These are phyloP conservation scores for Sebastes nivosus DNA, from an alignment of 2,797 vertebrate species.

Conservation along the genomic window DNA sequence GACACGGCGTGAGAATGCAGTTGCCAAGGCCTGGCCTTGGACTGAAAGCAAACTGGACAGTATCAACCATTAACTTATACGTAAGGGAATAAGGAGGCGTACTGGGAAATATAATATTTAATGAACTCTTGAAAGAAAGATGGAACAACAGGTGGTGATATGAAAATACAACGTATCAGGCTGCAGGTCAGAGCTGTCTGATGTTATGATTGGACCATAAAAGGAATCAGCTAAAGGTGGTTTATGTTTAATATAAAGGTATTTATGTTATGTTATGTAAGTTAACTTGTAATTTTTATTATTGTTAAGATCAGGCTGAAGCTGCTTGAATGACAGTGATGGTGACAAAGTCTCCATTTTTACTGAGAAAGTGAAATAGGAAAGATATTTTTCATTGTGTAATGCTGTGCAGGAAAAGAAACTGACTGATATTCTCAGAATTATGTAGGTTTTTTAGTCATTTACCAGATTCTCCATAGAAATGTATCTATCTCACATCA, in stretches of 20 bases:
- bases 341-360: not conserved
- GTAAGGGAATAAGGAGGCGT: conserved; percentile 12
- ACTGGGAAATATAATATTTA: conserved; percentile 42
- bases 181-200: not conserved
- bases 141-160: conserved; percentile 55
- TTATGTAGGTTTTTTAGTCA: not conserved
- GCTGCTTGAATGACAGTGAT: not conserved
- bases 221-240: not conserved
- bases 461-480: not conserved
- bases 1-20: conserved; percentile 22
- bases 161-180: conserved; percentile 12
- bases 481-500: not conserved
- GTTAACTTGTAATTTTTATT: not conserved
- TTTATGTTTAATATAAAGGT: not conserved
- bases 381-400: accelerated
- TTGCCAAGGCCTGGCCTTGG: conserved; percentile 53
- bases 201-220: not conserved
- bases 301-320: not conserved
- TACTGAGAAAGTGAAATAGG: not conserved
- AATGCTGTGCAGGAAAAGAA: too few relatives aligned
- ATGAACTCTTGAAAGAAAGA: conserved; percentile 34
- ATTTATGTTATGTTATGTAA: not conserved
- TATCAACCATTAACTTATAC: conserved; percentile 26
- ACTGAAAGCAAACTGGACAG: conserved; percentile 25
- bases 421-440: not conserved